Evolutionary conservation across 1,140 invertebrate genomes (phyloP).

Genomic region (Sinonovacula constricta): DNA sequence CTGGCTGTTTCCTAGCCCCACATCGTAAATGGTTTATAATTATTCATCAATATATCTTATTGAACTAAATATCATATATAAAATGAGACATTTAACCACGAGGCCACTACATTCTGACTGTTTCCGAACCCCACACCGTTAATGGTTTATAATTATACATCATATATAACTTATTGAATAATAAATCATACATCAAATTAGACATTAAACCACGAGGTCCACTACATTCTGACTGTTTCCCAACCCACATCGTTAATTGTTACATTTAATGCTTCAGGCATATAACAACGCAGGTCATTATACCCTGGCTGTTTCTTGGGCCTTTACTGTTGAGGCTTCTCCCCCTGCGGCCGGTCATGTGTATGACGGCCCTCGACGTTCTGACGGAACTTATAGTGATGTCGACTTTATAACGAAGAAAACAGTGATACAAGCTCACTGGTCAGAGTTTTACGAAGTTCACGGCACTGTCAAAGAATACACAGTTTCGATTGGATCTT

Average conservation of each 20-base stretch:
- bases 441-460: constrained; percentile 37
- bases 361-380: constrained; percentile 18
- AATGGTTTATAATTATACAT: too few species aligned
- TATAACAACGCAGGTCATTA: constrained; percentile 7
- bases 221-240: too few species aligned
- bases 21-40: too few species aligned
- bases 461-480: constrained; percentile 23
- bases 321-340: constrained; percentile 14
- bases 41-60: background rate
- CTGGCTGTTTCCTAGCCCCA: too few species aligned
- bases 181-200: too few species aligned
- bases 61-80: background rate
- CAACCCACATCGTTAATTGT: too few species aligned
- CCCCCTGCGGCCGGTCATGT: constrained; percentile 37
- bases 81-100: background rate
- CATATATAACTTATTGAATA: too few species aligned
- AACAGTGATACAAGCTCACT: constrained; percentile 6
- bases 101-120: too few species aligned
- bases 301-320: constrained; percentile 9
- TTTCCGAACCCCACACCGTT: too few species aligned
- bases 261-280: background rate
- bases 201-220: too few species aligned
- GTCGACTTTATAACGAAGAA: background rate
- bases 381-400: background rate
- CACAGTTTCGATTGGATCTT: constrained; percentile 37